Base-by-base conservation (phyloP, 2,797 vertebrate genomes). In the Anguilla obscura region DNA sequence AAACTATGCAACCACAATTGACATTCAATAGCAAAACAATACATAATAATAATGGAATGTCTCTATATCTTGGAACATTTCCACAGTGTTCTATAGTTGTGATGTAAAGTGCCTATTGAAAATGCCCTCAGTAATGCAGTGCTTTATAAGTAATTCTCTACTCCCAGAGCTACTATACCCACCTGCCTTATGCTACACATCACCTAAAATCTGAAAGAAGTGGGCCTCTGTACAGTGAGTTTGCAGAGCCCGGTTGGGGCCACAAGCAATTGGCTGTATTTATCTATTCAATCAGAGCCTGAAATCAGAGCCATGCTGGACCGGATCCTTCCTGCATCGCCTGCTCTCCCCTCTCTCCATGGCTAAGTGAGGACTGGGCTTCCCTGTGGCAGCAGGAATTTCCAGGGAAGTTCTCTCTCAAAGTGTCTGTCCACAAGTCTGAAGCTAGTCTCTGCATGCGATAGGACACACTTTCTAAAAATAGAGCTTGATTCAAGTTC, bases 281-380 rank as follows among this genome's bases (percentile, higher is more conserved):
- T 80, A 48, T n/a, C 40, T 82, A 24, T 82, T 82, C 24, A 48
- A 82, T 82, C 45, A 82, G 79, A 21, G 21, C 21, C 21, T 82
- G 79, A 82, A 50, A n/a, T 76, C 18, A 50, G 79, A 82, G 79
- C 79, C 40, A 82, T 45, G 74, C 45, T 36, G 33, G 74, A 18
- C 74, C 6, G 16, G 14, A 27, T 36, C 36, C 36, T 79, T 45
- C 33, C 36, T 45, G 36, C 74, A 18, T 79, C 14, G 33, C 33
- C 74, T 18, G 18, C 40, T 6, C 79, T 50, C 40, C 24, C 21
- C 18, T 50, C 24, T 24, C 36, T 0, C 18, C 21, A 2, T 45
- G 24, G 21, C 45, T 82, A 24, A n/a, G 45, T 33, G 45, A 21
- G 45, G 45, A 80, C 40, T 4, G 7, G 79, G 40, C 21, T 48